Evolutionary conservation across 2,888 invertebrate species (phyloP), one percentile per base, ranked within the genome.

Genomic region (Drosophila parthenogenetica): DNA sequence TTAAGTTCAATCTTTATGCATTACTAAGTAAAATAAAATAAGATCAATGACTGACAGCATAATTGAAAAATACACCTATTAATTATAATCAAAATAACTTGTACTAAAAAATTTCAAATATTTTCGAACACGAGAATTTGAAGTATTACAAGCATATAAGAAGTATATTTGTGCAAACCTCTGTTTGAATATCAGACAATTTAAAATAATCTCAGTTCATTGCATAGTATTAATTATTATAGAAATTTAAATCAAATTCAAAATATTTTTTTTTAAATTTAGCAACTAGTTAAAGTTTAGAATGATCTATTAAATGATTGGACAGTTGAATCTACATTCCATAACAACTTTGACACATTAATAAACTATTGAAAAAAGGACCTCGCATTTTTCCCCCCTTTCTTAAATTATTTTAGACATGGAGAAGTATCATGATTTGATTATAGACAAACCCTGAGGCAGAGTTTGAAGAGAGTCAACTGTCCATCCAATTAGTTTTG

Each of bases 401-500:
- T 11, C 13, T 7, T 13, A 1, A 32, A 13, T 11, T 32, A 29
- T 29, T 7, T 29, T 29, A 29, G 5, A 29, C 29, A 29, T 49
- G 13, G 11, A 25, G 4, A 3, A 54, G 29, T 39, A 39, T 29
- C 45, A 37, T 54, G 60, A 58, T 53, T 71, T 19, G 14, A 58
- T 25, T 39, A 39, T 35, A 17, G 39, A 32, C 25, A 39, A 16
- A 10, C 11, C 10, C 32, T 11, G 10, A 8, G 7, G 19, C 35
- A 10, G 42, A 8, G 17, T 39, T 60, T 35, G 22, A 29, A 25
- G 42, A 49, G 35, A 55, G 5, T 2, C 54, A 51, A 55, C 17
- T 16, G 51, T 14, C 3, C 45, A 67, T 39, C 70, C 79, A 77
- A 79, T 77, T 79, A 75, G 59, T 57, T 68, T 73, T 55, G 43